phyloP scores from a whole-genome alignment of 2,888 invertebrate species.

The Cosmia pyralina region DNA sequence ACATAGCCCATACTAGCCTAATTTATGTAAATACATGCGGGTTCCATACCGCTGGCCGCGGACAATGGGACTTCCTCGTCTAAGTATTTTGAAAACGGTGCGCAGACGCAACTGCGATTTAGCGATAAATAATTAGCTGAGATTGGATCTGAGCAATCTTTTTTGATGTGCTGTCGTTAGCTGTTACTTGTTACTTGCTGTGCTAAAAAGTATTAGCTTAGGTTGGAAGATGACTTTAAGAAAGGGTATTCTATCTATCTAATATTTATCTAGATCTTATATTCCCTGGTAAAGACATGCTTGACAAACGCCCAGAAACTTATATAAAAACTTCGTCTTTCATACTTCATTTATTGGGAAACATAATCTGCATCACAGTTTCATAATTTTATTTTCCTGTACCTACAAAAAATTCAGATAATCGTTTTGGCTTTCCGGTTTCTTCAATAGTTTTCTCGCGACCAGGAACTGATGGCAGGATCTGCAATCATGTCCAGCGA shows the following conservation, averaged over 20 bases:
- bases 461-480: too few species aligned
- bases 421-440: too few species aligned
- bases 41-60: slow-evolving; percentile 72
- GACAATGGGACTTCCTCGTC: slow-evolving; percentile 71
- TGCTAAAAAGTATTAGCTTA: not conserved
- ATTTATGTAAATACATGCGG: slow-evolving; percentile 61
- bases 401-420: too few species aligned
- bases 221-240: not conserved
- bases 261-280: too few species aligned
- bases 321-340: too few species aligned
- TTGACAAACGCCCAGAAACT: not conserved
- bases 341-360: not conserved
- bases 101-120: slow-evolving; percentile 40
- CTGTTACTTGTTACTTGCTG: too few species aligned
- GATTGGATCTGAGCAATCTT: slow-evolving; percentile 51
- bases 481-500: too few species aligned
- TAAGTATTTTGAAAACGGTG: slow-evolving; percentile 60
- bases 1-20: slow-evolving; percentile 29
- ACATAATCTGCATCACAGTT: not conserved
- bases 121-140: slow-evolving; percentile 51
- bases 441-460: too few species aligned
- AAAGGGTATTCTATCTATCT: not conserved
- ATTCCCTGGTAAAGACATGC: not conserved
- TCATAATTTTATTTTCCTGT: not conserved
- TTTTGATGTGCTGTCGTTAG: slow-evolving; percentile 8